phyloP scores from a whole-genome alignment of 2,113 vertebrate genomes.

The Trogon melanurus region DNA sequence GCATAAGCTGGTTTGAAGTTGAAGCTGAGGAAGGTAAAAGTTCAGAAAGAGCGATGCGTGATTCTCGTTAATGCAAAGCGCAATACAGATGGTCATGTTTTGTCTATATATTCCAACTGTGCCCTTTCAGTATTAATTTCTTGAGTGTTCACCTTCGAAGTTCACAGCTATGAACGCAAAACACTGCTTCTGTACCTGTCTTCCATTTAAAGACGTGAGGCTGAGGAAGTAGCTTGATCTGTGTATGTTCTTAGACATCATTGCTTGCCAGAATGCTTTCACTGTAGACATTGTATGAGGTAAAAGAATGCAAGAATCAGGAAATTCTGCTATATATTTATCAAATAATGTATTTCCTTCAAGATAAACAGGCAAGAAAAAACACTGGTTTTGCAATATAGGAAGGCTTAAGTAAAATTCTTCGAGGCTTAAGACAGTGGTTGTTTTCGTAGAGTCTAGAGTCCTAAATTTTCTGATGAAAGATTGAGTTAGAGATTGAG shows the following conservation, averaged over 20 bases:
- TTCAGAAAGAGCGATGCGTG: neutral
- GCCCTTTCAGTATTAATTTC: neutral
- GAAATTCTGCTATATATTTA: neutral
- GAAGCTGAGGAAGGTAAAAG: neutral
- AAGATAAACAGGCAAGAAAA: neutral
- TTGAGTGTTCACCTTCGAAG: neutral
- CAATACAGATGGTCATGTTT: neutral
- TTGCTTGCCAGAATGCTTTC: neutral
- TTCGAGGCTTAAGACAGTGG: neutral
- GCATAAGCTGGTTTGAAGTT: neutral
- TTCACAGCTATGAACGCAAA: neutral
- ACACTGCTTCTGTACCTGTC: neutral
- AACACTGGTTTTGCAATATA: neutral
- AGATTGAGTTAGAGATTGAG: neutral
- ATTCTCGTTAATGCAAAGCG: neutral
- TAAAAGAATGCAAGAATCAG: neutral
- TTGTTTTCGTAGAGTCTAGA: neutral
- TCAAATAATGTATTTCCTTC: neutral
- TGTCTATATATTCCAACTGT: neutral
- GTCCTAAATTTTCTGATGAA: neutral
- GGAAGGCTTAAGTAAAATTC: neutral
- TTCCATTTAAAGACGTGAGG: neutral
- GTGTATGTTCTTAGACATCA: neutral
- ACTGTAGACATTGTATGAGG: neutral
- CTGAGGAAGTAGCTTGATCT: neutral